Base-by-base conservation (phyloP, 2,888 invertebrate genomes). In the Pheosia tremula region DNA sequence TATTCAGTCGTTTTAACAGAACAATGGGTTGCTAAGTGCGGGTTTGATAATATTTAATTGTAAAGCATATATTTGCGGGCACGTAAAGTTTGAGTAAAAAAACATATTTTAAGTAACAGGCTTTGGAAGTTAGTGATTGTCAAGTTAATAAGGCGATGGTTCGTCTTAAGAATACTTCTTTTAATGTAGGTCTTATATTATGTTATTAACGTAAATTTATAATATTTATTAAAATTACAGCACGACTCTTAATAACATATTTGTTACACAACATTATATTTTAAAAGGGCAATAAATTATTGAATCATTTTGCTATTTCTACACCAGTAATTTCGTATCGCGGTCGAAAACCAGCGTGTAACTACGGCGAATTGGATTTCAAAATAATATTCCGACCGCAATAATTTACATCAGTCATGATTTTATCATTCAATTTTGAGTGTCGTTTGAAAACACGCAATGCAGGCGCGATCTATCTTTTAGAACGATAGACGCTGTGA, bases 391-490 rank as follows among this genome's bases (percentile, higher is more conserved):
- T 45, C 45, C 10, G 7, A 56, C 43, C 39, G 11, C 45, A 37
- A 61, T 47, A 59, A 77, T 72, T 67, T 69, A 37, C 56, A 59
- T 69, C 64, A 50, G 24, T 74, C 66, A 66, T 64, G 72, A 69
- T 74, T 60, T 61, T 64, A 75, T 72, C 65, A 62, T 63, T 67
- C 60, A 57, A 60, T 65, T 74, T 65, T 65, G 56, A 56, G 59
- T 54, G 58, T 47, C 9, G 24, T 36, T 55, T 55, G 65, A 72
- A 71, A 70, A 74, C 76, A 78, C 77, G 81, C 81, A 79, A 75
- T 82, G 80, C 81, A 79, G 82, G 70, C 66, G 70, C 65, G 59
- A 70, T 74, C 58, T 68, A 70, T 75, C 67, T 72, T 70, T 68
- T 57, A 61, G 10, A 39, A 41, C 49, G 67, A 73, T 75, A 74